phyloP scores from a whole-genome alignment of 2,113 vertebrate genomes.

The Hemichromis elongatus region DNA sequence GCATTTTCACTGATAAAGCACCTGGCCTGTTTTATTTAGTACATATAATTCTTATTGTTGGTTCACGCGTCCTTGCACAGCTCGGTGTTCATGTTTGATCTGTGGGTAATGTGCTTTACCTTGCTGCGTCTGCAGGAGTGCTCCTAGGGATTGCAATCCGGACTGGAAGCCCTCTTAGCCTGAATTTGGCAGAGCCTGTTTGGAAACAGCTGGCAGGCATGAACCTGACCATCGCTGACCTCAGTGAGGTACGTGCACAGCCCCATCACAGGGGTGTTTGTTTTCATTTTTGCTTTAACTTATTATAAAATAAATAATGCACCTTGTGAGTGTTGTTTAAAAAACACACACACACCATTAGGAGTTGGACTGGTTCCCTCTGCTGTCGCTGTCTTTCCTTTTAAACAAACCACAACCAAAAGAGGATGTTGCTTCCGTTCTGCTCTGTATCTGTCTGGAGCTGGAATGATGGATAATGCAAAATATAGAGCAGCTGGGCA shows the following conservation, averaged over 20 bases:
- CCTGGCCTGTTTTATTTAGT: not conserved
- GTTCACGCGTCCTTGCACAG: not conserved
- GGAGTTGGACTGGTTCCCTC: not conserved
- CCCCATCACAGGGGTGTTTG: not conserved
- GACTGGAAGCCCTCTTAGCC: constrained; percentile 95
- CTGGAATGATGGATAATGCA: not conserved
- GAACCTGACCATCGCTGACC: constrained; percentile 98
- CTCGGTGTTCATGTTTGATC: not conserved
- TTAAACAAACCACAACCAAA: not conserved
- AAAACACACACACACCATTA: not conserved
- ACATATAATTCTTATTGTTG: not conserved
- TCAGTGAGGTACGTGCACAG: constrained; percentile 84
- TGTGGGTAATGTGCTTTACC: not conserved
- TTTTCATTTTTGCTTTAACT: not conserved
- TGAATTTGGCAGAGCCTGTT: constrained; percentile 94
- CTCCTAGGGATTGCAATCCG: constrained; percentile 95
- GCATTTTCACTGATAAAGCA: constrained; percentile 15
- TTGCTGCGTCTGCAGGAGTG: constrained; percentile 78
- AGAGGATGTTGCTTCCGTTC: not conserved
- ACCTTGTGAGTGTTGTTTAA: not conserved
- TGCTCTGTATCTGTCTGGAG: not conserved
- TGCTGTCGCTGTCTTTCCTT: not conserved
- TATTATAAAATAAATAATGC: not conserved
- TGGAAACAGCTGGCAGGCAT: constrained; percentile 99
- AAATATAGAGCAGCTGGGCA: not conserved